Evolutionary conservation across 2,797 vertebrate genomes (phyloP).

Genomic region (Sphenodon punctatus): DNA sequence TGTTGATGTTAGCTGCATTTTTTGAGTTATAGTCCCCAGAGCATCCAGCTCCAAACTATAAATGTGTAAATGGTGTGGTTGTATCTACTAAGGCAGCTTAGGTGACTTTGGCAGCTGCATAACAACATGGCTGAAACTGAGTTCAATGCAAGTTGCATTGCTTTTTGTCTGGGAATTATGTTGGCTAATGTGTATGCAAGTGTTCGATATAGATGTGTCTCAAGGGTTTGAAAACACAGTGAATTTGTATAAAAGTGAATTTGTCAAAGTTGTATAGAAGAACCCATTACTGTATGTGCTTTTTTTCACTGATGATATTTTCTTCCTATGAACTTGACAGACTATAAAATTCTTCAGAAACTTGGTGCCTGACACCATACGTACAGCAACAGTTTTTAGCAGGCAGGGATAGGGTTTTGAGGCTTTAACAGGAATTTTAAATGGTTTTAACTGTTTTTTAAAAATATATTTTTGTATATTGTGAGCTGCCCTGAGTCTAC

Average conservation of each 20-base stretch:
- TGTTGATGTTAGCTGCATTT: not conserved
- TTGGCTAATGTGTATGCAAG: not conserved
- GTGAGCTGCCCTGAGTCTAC: no score
- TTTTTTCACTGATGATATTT: no score
- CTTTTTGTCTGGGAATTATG: not conserved
- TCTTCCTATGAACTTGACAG: not conserved
- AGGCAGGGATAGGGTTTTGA: no score
- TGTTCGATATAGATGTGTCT: not conserved
- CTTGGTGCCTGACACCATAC: no score
- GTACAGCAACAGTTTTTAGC: no score
- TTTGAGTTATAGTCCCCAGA: fast-evolving
- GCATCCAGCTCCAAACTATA: not conserved
- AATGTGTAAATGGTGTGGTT: not conserved
- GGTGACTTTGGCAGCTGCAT: not conserved
- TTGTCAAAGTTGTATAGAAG: not conserved
- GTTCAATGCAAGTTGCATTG: not conserved
- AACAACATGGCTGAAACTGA: not conserved
- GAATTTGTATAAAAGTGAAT: no score
- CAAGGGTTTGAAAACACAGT: not conserved
- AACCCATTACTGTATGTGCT: not conserved
- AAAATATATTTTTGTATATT: no score
- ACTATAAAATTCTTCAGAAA: no score
- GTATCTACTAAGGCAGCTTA: not conserved
- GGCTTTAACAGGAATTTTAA: no score
- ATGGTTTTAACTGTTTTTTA: no score